Percentiles rank a stretch among this genome's conserved stretches.
phyloP scores from a whole-genome alignment of 2,797 vertebrate species.

The Chelmon rostratus region DNA sequence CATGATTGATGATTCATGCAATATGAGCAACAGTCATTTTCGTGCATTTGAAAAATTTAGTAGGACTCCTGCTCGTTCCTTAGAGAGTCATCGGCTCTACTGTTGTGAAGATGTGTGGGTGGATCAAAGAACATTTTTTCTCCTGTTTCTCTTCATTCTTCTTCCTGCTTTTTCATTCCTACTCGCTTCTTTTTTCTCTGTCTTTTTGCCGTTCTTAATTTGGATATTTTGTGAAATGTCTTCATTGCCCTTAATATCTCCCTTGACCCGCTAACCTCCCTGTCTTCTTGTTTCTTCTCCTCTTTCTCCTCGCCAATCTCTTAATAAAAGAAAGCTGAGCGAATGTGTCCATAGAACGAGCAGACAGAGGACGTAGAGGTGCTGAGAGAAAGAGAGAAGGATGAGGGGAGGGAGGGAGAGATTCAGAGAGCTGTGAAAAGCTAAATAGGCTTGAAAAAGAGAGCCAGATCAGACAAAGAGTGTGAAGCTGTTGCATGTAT shows the following conservation, averaged over 20 bases:
- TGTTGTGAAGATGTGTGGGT: constrained; percentile 38
- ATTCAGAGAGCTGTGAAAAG: constrained; percentile 30
- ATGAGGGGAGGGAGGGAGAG: constrained; percentile 22
- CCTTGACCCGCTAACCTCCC: constrained; percentile 42
- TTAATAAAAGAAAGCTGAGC: constrained; percentile 61
- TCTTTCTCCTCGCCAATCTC: constrained; percentile 26
- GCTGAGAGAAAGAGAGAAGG: constrained; percentile 37
- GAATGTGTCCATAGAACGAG: constrained; percentile 59
- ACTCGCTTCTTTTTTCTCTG: not conserved
- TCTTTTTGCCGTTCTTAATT: constrained; percentile 11
- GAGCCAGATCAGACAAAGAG: constrained; percentile 29
- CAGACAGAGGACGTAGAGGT: constrained; percentile 64
- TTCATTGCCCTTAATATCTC: constrained; percentile 1
- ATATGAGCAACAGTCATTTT: constrained; percentile 34
- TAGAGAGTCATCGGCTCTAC: constrained; percentile 10
- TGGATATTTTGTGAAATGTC: constrained; percentile 16
- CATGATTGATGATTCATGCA: constrained; percentile 43
- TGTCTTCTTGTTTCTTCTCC: constrained; percentile 23
- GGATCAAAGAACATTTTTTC: constrained; percentile 52
- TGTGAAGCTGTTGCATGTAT: constrained; percentile 11
- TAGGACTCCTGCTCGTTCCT: constrained; percentile 25
- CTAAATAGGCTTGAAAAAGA: constrained; percentile 50
- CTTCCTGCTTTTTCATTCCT: not conserved
- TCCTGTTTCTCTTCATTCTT: constrained; percentile 25
- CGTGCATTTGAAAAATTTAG: constrained; percentile 30